A percentile compares a stretch with the other conserved stretches of the same genome.
These are phyloP conservation scores for Epinephelus coioides DNA, from an alignment of 2,797 vertebrate species.

Conservation along the genomic window DNA sequence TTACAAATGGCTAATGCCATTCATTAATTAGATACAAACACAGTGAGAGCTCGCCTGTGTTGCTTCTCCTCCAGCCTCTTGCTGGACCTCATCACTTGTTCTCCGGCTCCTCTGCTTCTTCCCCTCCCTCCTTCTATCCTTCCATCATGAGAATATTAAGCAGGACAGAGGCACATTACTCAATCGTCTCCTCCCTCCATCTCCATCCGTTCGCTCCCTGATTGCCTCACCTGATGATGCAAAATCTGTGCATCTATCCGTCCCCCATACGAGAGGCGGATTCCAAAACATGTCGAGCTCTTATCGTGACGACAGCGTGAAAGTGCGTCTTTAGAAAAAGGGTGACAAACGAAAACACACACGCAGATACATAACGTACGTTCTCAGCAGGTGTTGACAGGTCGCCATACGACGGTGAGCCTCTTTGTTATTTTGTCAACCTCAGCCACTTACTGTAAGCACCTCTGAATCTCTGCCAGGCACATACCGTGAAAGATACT, in stretches of 20 bases:
- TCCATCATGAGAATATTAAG: slow-evolving; percentile 71
- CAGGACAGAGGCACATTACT: slow-evolving; percentile 62
- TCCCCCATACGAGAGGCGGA: not conserved
- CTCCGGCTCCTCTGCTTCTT: slow-evolving; percentile 15
- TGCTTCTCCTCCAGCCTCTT: slow-evolving; percentile 30
- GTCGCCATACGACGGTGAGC: slow-evolving; percentile 33
- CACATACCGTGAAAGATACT: slow-evolving; percentile 37
- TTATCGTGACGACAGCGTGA: not conserved
- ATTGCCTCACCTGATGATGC: slow-evolving; percentile 52
- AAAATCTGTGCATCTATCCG: slow-evolving; percentile 40
- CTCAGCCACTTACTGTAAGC: slow-evolving; percentile 34
- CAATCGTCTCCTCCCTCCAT: slow-evolving; percentile 36
- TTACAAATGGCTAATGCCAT: slow-evolving; percentile 78
- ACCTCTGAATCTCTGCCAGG: slow-evolving; percentile 47
- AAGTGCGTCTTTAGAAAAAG: not conserved
- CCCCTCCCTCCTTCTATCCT: slow-evolving; percentile 28
- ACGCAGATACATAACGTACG: slow-evolving; percentile 5
- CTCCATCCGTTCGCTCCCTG: slow-evolving; percentile 30
- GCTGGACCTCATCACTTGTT: slow-evolving; percentile 46
- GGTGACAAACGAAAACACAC: slow-evolving; percentile 10
- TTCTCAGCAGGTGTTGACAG: slow-evolving; percentile 38
- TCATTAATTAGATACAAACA: slow-evolving; percentile 84
- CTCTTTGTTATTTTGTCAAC: slow-evolving; percentile 47
- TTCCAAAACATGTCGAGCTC: not conserved
- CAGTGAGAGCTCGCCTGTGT: slow-evolving; percentile 40